These are phyloP conservation scores for Drosophila differens DNA, from an alignment of 2,888 invertebrate species.

Conservation along the genomic window DNA sequence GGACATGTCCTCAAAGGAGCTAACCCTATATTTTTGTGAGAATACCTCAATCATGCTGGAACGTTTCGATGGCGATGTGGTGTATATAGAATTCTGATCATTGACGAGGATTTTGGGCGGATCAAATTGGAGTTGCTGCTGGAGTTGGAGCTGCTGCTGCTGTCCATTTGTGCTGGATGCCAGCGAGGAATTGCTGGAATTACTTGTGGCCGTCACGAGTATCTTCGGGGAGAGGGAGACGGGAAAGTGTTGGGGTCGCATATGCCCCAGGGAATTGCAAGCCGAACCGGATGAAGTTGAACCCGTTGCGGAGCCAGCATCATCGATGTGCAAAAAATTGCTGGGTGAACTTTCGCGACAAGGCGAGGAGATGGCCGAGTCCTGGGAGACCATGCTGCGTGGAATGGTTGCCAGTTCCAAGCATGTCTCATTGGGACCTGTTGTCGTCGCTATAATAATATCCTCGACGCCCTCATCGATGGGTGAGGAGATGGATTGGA, in stretches of 20 bases:
- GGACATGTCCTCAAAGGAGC: constrained; percentile 85
- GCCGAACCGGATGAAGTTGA: constrained; percentile 79
- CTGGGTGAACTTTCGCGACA: constrained; percentile 84
- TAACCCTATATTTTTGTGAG: constrained; percentile 85
- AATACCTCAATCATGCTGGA: constrained; percentile 85
- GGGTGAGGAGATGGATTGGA: constrained; percentile 85
- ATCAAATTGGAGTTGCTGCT: constrained; percentile 83
- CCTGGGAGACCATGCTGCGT: constrained; percentile 83
- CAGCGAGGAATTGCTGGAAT: constrained; percentile 80
- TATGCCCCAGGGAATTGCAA: constrained; percentile 76
- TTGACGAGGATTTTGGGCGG: constrained; percentile 85
- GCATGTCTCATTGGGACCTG: constrained; percentile 83
- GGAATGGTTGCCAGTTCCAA: constrained; percentile 84
- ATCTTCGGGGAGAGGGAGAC: constrained; percentile 84
- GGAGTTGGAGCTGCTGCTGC: constrained; percentile 52
- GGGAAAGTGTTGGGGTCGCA: constrained; percentile 84
- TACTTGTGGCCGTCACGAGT: constrained; percentile 81
- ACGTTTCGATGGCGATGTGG: constrained; percentile 85
- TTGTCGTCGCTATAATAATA: constrained; percentile 84
- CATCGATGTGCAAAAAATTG: constrained; percentile 83
- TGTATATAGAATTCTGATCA: constrained; percentile 85
- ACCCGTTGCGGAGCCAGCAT: constrained; percentile 71
- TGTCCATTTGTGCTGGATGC: constrained; percentile 58
- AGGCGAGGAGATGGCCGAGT: constrained; percentile 84
- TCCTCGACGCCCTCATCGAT: constrained; percentile 86